A percentile compares a stretch with the other conserved stretches of the same genome.
These are phyloP conservation scores for Cloeon dipterum DNA, from an alignment of 2,888 invertebrate species.

Conservation along the genomic window DNA sequence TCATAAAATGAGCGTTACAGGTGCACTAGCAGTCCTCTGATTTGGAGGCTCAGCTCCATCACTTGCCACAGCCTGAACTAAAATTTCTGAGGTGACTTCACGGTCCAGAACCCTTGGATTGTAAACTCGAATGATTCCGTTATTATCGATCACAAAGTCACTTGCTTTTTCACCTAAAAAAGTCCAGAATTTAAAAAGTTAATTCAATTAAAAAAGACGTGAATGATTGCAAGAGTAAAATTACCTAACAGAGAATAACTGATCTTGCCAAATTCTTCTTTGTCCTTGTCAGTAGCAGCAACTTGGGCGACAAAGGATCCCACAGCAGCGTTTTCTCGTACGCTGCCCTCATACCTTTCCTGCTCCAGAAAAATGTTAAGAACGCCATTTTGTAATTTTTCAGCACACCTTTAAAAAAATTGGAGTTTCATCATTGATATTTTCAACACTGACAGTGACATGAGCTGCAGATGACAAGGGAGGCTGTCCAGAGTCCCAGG, in stretches of 20 bases:
- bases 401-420: slow-evolving; percentile 33
- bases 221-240: not conserved
- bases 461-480: slow-evolving; percentile 54
- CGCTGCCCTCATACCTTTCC: slow-evolving; percentile 37
- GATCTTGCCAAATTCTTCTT: slow-evolving; percentile 54
- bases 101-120: slow-evolving; percentile 51
- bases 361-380: slow-evolving; percentile 9
- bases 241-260: slow-evolving; percentile 49
- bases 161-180: not conserved
- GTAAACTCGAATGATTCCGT: slow-evolving; percentile 27
- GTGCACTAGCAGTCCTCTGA: slow-evolving; percentile 47
- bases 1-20: slow-evolving; percentile 24
- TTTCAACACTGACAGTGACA: slow-evolving; percentile 51
- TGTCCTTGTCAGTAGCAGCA: slow-evolving; percentile 53
- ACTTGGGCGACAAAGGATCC: slow-evolving; percentile 51
- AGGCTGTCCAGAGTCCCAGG: slow-evolving; percentile 71
- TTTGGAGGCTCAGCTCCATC: slow-evolving; percentile 52
- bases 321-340: slow-evolving; percentile 50
- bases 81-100: slow-evolving; percentile 43
- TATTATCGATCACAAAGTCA: not conserved
- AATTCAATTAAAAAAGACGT: no score
- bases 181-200: no score
- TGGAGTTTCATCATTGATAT: slow-evolving; percentile 76
- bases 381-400: slow-evolving; percentile 1
- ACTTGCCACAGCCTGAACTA: slow-evolving; percentile 53